Base-by-base conservation (phyloP, 2,113 vertebrate species). In the Loxodonta africana region DNA sequence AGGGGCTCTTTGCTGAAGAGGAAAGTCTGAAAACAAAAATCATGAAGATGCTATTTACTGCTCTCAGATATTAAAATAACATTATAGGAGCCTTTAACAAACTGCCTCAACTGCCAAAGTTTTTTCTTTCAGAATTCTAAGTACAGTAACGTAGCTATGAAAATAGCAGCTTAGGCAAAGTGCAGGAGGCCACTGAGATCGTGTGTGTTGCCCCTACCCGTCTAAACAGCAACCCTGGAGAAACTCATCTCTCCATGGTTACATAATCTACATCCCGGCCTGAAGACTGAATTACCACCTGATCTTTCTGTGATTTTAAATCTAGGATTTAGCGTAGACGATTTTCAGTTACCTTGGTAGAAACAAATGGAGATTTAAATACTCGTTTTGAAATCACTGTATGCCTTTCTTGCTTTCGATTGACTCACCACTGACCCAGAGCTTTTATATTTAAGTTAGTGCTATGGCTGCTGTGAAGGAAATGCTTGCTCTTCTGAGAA, bases 401-500 rank as follows among this genome's bases (percentile, higher is more conserved):
- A 12, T 53, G 8, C 71, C 23, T 51, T 33, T 82, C 26, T 94
- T 95, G 30, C 48, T 96, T 93, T 94, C 37, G 46, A 33, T 78
- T 57, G 37, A 44, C 53, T 85, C 26, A 51, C 51, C 30, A n/a
- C 11, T 48, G 69, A 94, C 51, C n/a, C 62, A 53, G 62, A 71
- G n/a, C 37, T 25, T 95, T 21, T 6, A 33, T 8, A 3, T 1
- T 67, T 95, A 30, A 95, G 23, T 30, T 33, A 28, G 21, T 92
- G 30, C 6, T 84, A 0, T 48, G 30, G 0, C 0, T 78, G 0
- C 33, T 23, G 33, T 30, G 12, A 6, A 73, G 21, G 26, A 90
- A 96, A 28, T 74, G 53, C 28, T 95, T 96, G 12, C 23, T 97
- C 15, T 93, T 88, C 90, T 23, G 67, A 88, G 65, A 94, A 94